A percentile compares a stretch with the other conserved stretches of the same genome.
Evolutionary conservation across 2,888 invertebrate genomes (phyloP).

Genomic region (Drosophila atripex): DNA sequence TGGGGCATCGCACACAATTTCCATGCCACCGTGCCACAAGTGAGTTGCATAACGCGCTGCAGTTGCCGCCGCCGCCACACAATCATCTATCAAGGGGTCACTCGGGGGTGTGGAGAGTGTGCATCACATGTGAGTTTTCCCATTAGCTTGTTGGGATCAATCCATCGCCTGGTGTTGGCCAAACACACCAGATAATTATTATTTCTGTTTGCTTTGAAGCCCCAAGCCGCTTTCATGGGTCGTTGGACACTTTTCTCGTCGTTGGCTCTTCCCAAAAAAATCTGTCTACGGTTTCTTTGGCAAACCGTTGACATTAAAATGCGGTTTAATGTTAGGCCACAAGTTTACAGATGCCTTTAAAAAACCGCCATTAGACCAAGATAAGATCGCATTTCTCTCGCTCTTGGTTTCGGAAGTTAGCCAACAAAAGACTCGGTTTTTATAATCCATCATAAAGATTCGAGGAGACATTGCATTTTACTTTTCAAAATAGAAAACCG

Average conservation of each 20-base stretch:
- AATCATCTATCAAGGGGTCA: constrained; percentile 29
- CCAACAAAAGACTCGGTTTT: constrained; percentile 34
- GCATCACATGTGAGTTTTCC: constrained; percentile 57
- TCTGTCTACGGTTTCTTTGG: constrained; percentile 8
- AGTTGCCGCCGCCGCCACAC: constrained; percentile 56
- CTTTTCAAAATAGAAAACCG: background rate
- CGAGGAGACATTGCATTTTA: constrained; percentile 7
- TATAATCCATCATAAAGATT: constrained; percentile 56
- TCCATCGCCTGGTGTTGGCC: constrained; percentile 40
- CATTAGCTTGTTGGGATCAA: constrained; percentile 69
- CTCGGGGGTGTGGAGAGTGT: background rate
- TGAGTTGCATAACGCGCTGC: constrained; percentile 58
- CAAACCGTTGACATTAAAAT: constrained; percentile 19
- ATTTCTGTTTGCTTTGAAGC: constrained; percentile 25
- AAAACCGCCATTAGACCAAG: constrained; percentile 40
- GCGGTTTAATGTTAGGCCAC: constrained; percentile 15
- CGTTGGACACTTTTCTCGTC: constrained; percentile 17
- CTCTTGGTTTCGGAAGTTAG: constrained; percentile 46
- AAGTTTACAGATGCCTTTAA: constrained; percentile 34
- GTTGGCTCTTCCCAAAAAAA: constrained; percentile 9
- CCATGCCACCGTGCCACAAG: constrained; percentile 52
- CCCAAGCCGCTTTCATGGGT: constrained; percentile 40
- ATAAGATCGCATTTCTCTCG: constrained; percentile 39
- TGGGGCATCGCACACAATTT: constrained; percentile 51
- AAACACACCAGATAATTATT: constrained; percentile 39